Base-by-base conservation (phyloP, 2,888 invertebrate genomes). In the Drosophila algonquin region DNA sequence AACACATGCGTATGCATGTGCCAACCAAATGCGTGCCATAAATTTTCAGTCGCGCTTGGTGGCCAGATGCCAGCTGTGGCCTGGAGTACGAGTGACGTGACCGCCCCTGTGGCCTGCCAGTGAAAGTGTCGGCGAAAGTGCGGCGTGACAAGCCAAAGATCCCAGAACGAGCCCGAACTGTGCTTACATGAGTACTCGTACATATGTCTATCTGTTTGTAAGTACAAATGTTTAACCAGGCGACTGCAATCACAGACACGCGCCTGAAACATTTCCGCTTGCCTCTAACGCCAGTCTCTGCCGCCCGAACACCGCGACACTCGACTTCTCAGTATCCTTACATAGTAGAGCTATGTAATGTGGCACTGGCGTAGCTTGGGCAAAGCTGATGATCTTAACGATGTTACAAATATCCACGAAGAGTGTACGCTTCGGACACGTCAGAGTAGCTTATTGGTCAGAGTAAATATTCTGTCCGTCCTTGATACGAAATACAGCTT, bases 1-100 rank as follows among this genome's bases (percentile, higher is more conserved):
- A 21, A 21, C 3, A 21, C 21, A 21, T 21, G 0, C 3, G 3
- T 21, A 21, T 21, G 21, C n/a, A n/a, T n/a, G n/a, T n/a, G n/a
- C n/a, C 75, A 77, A 77, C 77, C 76, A 81, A 81, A 81, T 81
- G 79, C 79, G 76, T 63, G 79, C 78, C 81, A 81, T 81, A 81
- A 81, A 81, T 81, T 79, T 68, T 69, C 75, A 68, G 73, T 64
- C 73, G 65, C 61, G 67, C 68, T 63, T 53, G 73, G 52, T 73
- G 64, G 74, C 53, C 75, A 44, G 46, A 46, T 72, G 59, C 77
- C 27, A 60, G 56, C 55, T 12, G 55, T 40, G 64, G 59, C 52
- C 10, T 32, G 45, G 21, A 16, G 44, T 40, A 27, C 9, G 44
- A 27, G 27, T 30, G 14, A 12, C 14, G 35, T 16, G 24, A 45